Base-by-base conservation (phyloP, 2,888 invertebrate species). In the Trissoscelio sp. region DNA sequence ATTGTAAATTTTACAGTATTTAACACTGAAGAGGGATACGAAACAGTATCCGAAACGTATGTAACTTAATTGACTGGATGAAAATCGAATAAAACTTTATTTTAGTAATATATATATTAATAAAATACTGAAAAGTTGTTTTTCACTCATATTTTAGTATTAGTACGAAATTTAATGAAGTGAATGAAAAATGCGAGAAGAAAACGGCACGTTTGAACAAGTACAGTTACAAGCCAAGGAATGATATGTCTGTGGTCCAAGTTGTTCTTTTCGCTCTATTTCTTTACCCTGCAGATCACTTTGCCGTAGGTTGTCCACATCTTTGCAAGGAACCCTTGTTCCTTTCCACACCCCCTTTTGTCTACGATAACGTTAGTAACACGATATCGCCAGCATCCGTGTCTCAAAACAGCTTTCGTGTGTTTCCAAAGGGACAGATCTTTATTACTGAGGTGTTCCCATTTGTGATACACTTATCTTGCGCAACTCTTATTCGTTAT, bases 331-430 rank as follows among this genome's bases (percentile, higher is more conserved):
- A 77, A 78, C 78, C 77, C 78, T 60, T 79, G 70, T 82, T 74
- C 53, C 69, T 79, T 79, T 70, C 37, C 72, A 74, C 77, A 60
- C 82, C 75, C 84, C 84, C 86, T 83, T 83, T 85, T 86, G 87
- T 84, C 88, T 88, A 87, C 88, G 88, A 89, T 89, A 89, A 89
- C 87, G 88, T 88, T 88, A 86, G 89, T 89, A 89, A 89, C 87
- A 85, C 86, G 89, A 89, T 89, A 89, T 87, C 86, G 64, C 83
- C 86, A 85, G 84, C 86, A 88, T 88, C 86, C 87, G 85, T 85
- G 85, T 83, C 87, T 88, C 84, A 85, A 86, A 87, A 88, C 88
- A 86, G 87, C 88, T 88, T 87, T 87, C 88, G 87, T 88, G 87
- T 82, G 72, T 69, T 77, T 77, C 67, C 34, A 77, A 77, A 81